These are phyloP conservation scores for Denticeps clupeoides DNA, from an alignment of 2,797 vertebrate genomes.

Conservation along the genomic window DNA sequence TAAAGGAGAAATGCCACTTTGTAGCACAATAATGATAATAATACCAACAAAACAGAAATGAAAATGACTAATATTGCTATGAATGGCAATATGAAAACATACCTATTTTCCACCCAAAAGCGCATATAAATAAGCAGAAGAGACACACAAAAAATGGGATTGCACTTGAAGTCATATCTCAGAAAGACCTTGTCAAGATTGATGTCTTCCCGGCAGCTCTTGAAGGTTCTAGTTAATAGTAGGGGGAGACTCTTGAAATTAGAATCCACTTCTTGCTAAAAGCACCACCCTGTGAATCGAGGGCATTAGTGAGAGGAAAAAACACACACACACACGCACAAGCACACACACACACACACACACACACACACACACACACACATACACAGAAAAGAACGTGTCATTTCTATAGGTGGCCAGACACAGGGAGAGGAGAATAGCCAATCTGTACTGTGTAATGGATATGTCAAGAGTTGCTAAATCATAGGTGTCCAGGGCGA, in stretches of 20 bases:
- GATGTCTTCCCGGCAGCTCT: constrained; percentile 55
- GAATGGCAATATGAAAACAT: not conserved
- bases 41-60: too few species aligned
- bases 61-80: constrained; percentile 27
- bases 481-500: constrained; percentile 67
- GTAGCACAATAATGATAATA: too few species aligned
- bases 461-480: constrained; percentile 80
- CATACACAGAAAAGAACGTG: constrained; percentile 51
- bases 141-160: constrained; percentile 46
- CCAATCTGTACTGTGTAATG: constrained; percentile 72
- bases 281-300: constrained; percentile 52
- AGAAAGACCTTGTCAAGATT: constrained; percentile 65
- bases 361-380: too few species aligned
- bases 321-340: too few species aligned
- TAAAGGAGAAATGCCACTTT: too few species aligned
- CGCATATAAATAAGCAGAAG: constrained; percentile 33
- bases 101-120: not conserved
- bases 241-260: constrained; percentile 59
- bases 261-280: constrained; percentile 66
- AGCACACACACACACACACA: too few species aligned
- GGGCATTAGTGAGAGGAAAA: constrained; percentile 42
- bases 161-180: constrained; percentile 48
- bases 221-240: constrained; percentile 53
- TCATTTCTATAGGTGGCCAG: constrained; percentile 68
- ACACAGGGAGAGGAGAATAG: constrained; percentile 59